Conservation (phyloP, 1,140 invertebrate species). For the Cardiocondyla obscurior region DNA sequence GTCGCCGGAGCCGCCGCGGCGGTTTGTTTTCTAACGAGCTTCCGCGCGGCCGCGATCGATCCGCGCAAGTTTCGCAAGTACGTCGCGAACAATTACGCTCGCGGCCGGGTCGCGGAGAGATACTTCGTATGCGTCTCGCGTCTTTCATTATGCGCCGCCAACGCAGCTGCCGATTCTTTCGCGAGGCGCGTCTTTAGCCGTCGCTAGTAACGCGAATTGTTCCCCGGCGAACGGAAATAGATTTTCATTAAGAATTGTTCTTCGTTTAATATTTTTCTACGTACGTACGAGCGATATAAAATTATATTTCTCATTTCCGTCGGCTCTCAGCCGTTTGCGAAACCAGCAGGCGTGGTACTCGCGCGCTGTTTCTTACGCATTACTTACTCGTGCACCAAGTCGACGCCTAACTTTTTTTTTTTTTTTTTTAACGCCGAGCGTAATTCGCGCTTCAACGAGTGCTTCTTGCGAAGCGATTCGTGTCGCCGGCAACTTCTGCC, state of each 20-base stretch:
- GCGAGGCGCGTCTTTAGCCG: neutral
- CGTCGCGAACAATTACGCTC: constrained; percentile 45
- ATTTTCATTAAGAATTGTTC: neutral
- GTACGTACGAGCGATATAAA: no score
- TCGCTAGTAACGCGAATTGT: neutral
- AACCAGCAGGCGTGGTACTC: neutral
- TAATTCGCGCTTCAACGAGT: constrained; percentile 23
- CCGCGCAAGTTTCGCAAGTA: constrained; percentile 40
- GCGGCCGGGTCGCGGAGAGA: neutral
- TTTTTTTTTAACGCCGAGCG: neutral
- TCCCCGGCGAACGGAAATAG: neutral
- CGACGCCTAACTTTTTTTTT: no score
- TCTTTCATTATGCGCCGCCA: neutral
- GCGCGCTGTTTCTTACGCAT: neutral
- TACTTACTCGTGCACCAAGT: neutral
- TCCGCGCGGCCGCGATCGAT: constrained; percentile 37
- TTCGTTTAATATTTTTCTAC: neutral
- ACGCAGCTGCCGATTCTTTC: neutral
- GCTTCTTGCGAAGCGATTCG: constrained; percentile 19
- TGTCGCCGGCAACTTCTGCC: constrained; percentile 12
- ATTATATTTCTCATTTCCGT: no score
- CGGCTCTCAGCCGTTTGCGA: neutral
- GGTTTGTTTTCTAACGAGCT: constrained; percentile 48
- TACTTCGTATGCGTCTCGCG: neutral
- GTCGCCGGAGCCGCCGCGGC: constrained; percentile 4